Conservation (phyloP, 2,888 invertebrate species). For the Unio pictorum region DNA sequence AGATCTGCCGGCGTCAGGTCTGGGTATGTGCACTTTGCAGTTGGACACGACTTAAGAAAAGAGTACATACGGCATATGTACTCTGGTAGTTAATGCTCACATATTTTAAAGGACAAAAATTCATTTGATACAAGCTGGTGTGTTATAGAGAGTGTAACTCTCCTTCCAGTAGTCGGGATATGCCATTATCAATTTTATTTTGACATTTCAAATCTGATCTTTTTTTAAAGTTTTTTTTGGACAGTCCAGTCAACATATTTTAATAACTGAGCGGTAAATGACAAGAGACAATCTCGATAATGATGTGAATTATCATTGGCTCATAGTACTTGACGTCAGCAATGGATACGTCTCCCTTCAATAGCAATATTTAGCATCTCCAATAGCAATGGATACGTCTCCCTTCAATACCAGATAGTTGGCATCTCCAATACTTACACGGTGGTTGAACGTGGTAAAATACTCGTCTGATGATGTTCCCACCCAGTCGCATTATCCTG, state of each 20-base stretch:
- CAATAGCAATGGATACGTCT: constrained; percentile 44
- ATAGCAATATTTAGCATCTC: constrained; percentile 35
- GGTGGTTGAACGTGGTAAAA: constrained; percentile 42
- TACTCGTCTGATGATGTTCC: constrained; percentile 18
- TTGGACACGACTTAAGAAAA: no score
- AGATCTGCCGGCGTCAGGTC: no score
- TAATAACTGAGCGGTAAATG: not conserved
- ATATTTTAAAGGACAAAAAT: no score
- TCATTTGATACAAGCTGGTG: not conserved
- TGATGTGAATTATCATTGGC: constrained; percentile 35
- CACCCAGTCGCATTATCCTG: no score
- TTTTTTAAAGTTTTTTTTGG: not conserved
- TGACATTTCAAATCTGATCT: not conserved
- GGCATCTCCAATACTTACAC: constrained; percentile 35
- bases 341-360: constrained; percentile 51
- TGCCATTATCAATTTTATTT: not conserved
- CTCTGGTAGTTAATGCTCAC: no score
- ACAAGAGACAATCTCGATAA: not conserved
- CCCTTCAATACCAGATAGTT: constrained; percentile 39
- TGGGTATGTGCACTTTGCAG: no score
- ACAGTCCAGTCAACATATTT: no score
- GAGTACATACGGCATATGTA: no score
- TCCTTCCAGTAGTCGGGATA: no score
- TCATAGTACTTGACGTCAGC: constrained; percentile 46
- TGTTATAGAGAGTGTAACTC: no score